These are phyloP conservation scores for Hesperia comma DNA, from an alignment of 2,888 invertebrate genomes.

Conservation along the genomic window DNA sequence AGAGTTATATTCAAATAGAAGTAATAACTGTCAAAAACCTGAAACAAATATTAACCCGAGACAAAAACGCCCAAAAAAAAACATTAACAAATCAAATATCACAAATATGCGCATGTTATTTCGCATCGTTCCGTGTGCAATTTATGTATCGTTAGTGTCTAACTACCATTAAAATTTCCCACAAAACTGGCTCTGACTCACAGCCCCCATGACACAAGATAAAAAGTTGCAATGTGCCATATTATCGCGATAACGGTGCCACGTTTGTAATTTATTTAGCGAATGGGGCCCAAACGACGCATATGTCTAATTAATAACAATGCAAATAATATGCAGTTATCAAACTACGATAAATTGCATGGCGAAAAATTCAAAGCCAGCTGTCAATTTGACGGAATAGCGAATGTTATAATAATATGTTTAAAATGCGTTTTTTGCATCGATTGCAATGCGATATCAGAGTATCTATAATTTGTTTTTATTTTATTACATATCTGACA, in stretches of 20 bases:
- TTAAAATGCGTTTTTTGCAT: slow-evolving; percentile 8
- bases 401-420: background rate
- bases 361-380: slow-evolving; percentile 8
- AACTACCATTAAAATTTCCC: slow-evolving; percentile 35
- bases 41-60: no score
- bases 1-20: no score
- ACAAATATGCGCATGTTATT: slow-evolving; percentile 3
- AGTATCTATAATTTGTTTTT: background rate
- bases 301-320: slow-evolving; percentile 14
- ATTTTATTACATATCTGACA: no score
- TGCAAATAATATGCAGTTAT: slow-evolving; percentile 26
- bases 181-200: slow-evolving; percentile 40
- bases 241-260: slow-evolving; percentile 39
- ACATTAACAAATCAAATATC: background rate
- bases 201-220: slow-evolving; percentile 35
- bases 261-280: slow-evolving; percentile 31
- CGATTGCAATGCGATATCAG: background rate
- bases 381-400: slow-evolving; percentile 11
- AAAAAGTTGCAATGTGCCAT: slow-evolving; percentile 40
- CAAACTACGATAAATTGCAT: slow-evolving; percentile 12
- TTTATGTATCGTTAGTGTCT: slow-evolving; percentile 15
- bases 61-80: background rate
- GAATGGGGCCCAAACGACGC: slow-evolving; percentile 12
- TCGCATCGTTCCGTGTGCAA: slow-evolving; percentile 13
- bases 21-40: no score